A percentile compares a stretch with the other conserved stretches of the same genome.
phyloP scores from a whole-genome alignment of 2,113 vertebrate genomes.

The Heterocephalus glaber region DNA sequence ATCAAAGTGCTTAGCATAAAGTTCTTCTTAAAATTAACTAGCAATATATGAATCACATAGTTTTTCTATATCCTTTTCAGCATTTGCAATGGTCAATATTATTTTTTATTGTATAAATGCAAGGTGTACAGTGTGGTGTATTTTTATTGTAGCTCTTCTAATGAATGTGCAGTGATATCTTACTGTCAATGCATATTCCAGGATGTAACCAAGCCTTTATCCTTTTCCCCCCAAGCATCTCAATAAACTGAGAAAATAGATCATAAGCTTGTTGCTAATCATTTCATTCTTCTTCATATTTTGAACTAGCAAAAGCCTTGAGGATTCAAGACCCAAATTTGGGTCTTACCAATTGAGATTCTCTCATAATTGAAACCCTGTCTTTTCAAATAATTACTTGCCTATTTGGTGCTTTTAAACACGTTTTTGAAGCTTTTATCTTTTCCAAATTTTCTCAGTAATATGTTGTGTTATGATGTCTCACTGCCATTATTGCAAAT shows the following conservation, averaged over 20 bases:
- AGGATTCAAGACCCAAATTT: background rate
- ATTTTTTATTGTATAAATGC: background rate
- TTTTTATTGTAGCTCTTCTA: background rate
- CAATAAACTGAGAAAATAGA: background rate
- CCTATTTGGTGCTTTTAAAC: background rate
- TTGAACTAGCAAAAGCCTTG: slow-evolving; percentile 5
- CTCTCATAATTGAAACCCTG: background rate
- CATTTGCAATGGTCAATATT: background rate
- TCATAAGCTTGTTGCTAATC: background rate
- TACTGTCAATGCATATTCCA: background rate
- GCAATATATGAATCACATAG: background rate
- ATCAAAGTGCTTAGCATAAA: background rate
- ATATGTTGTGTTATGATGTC: background rate
- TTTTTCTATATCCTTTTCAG: background rate
- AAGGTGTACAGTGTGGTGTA: background rate
- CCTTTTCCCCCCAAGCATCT: background rate
- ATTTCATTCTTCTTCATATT: slow-evolving; percentile 2
- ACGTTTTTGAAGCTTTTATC: background rate
- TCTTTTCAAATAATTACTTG: background rate
- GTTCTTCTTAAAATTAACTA: background rate
- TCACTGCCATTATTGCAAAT: background rate
- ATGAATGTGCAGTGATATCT: background rate
- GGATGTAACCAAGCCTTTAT: background rate
- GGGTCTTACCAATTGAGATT: background rate
- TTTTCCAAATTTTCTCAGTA: background rate